Evolutionary conservation across 2,888 invertebrate genomes (phyloP).

Genomic region (Cactoblastis cactorum): DNA sequence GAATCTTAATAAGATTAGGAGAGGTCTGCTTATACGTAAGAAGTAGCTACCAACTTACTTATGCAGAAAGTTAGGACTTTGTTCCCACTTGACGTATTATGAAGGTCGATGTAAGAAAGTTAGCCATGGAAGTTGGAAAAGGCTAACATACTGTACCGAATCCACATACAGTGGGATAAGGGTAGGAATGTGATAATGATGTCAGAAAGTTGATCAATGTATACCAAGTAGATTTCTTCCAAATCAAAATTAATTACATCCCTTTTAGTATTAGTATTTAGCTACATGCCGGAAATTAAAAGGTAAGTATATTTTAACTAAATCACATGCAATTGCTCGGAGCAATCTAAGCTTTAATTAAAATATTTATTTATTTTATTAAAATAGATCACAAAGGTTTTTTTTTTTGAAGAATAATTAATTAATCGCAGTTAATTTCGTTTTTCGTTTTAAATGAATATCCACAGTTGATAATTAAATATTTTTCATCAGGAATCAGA

Average conservation of each 20-base stretch:
- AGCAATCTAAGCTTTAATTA: neutral
- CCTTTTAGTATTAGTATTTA: neutral
- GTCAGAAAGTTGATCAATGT: conserved; percentile 20
- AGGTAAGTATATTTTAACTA: neutral
- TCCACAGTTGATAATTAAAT: too few relatives aligned
- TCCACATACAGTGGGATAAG: too few relatives aligned
- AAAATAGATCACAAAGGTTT: too few relatives aligned
- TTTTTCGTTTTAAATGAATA: too few relatives aligned
- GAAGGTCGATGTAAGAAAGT: conserved; percentile 21
- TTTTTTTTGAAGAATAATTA: too few relatives aligned
- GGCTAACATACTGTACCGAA: too few relatives aligned
- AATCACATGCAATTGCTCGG: conserved; percentile 2
- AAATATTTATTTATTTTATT: too few relatives aligned
- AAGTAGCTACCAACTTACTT: conserved; percentile 12
- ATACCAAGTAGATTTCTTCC: conserved; percentile 16
- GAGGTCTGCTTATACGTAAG: neutral
- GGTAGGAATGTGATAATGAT: too few relatives aligned
- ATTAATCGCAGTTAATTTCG: too few relatives aligned
- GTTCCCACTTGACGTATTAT: conserved; percentile 15
- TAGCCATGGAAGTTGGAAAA: too few relatives aligned
- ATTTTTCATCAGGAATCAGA: too few relatives aligned
- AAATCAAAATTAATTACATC: conserved; percentile 13
- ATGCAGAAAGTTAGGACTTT: conserved; percentile 15
- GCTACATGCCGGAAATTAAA: neutral
- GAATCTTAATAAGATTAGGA: conserved; percentile 29